phyloP scores from a whole-genome alignment of 2,888 invertebrate genomes.

The Pocota personata region DNA sequence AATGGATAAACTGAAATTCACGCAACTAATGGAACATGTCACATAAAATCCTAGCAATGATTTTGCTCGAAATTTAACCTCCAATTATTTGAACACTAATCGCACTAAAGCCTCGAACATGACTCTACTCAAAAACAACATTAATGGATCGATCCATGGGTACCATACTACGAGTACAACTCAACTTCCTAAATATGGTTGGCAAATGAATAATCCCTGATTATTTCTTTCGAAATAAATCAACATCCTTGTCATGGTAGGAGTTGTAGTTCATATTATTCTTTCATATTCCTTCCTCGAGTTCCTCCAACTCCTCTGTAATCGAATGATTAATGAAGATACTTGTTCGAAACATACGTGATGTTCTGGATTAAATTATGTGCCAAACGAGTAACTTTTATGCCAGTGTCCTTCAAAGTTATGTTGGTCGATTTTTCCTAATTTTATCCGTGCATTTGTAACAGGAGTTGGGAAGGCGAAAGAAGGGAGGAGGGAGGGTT shows the following conservation, averaged over 20 bases:
- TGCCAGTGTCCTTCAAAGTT: slow-evolving; percentile 46
- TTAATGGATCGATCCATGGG: slow-evolving; percentile 21
- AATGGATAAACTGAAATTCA: neutral
- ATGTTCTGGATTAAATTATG: slow-evolving; percentile 64
- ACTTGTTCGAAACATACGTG: slow-evolving; percentile 57
- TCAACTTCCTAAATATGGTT: neutral
- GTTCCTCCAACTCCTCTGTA: neutral
- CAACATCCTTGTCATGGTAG: slow-evolving; percentile 59
- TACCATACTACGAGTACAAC: too few relatives aligned
- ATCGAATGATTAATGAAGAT: slow-evolving; percentile 70
- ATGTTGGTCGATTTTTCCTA: neutral
- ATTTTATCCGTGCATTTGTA: neutral
- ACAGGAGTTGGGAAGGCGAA: neutral
- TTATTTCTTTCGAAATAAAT: slow-evolving; percentile 69
- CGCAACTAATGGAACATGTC: slow-evolving; percentile 61
- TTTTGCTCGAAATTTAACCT: slow-evolving; percentile 50
- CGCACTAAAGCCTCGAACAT: slow-evolving; percentile 54
- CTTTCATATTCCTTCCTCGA: slow-evolving; percentile 14
- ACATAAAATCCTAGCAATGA: slow-evolving; percentile 39
- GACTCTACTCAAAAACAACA: slow-evolving; percentile 42
- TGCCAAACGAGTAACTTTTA: slow-evolving; percentile 48
- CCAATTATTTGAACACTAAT: slow-evolving; percentile 65
- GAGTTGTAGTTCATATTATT: slow-evolving; percentile 45
- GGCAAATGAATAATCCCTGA: slow-evolving; percentile 68
- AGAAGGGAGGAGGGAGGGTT: neutral